Conservation (phyloP, 2,113 vertebrate species). For the Mugil cephalus region DNA sequence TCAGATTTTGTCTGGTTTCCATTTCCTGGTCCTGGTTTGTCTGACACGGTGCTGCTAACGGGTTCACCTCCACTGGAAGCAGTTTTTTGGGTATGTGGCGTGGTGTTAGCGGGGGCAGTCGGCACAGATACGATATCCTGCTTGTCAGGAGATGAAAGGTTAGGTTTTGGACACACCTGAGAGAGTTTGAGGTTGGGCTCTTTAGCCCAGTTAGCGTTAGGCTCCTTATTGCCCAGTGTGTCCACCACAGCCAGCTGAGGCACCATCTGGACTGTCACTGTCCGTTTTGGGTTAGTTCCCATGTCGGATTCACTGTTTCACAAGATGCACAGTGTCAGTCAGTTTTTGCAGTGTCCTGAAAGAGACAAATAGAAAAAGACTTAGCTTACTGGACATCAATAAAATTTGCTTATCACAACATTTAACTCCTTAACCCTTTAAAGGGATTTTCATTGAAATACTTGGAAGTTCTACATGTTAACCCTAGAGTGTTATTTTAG, state of each 20-base stretch:
- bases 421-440: conserved; percentile 1
- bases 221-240: conserved; percentile 76
- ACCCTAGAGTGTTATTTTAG: no score
- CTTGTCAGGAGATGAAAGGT: conserved; percentile 1
- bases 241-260: conserved; percentile 82
- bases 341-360: conserved; percentile 53
- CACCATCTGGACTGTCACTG: conserved; percentile 86
- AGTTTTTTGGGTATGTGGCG: conserved; percentile 30
- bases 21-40: conserved; percentile 38
- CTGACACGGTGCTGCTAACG: conserved; percentile 32
- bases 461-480: no score
- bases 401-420: not conserved
- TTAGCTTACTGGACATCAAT: conserved; percentile 18
- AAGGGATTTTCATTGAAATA: no score
- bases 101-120: conserved; percentile 22
- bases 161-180: conserved; percentile 63
- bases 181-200: conserved; percentile 80
- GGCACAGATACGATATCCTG: conserved; percentile 53
- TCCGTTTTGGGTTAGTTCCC: conserved; percentile 91
- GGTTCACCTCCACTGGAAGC: conserved; percentile 35
- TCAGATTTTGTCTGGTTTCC: conserved; percentile 60
- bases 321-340: conserved; percentile 24
- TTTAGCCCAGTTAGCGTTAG: conserved; percentile 76
- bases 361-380: conserved; percentile 48
- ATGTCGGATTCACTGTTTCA: conserved; percentile 85